Evolutionary conservation across 1,140 invertebrate species (phyloP), one percentile per base, ranked within the genome.

Genomic region (Diachasma alloeum): DNA sequence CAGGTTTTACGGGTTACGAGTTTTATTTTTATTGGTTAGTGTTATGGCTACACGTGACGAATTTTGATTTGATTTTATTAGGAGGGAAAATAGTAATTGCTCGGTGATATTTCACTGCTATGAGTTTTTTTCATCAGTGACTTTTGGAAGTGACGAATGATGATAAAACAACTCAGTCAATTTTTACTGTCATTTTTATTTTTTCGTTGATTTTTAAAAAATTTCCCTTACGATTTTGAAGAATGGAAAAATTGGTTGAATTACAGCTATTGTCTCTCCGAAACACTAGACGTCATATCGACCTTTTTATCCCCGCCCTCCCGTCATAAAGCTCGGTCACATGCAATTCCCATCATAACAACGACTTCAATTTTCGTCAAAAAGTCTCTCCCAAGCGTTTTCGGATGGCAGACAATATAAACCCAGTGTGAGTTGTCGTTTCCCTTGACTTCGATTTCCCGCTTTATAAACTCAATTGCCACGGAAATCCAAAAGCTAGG

Each of bases 321-420:
- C 79, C 76, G 77, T 82, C 82, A 83, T 85, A 85, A 88, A 88
- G 82, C 15, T 63, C 81, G 83, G 86, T 87, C 86, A 82, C 83
- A 80, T 81, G 82, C 86, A 84, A 88, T 87, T 88, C 83, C 81
- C 84, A 87, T 89, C 87, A 88, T 87, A 89, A 88, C 84, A 88
- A 86, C 87, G 87, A 86, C 85, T 88, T 88, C 87, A 86, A 90
- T 90, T 90, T 88, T 89, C 87, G 88, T 89, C 86, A 88, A 89
- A 66, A 86, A 85, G 86, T 87, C 86, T 84, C 81, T 80, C 80
- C 81, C 75, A 46, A 46, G 68, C 59, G 42, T 70, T 15, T 42
- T 42, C 71, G 39, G 67, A 59, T 13, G 9, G 24, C 19, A 15
- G 39, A 70, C 31, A 63, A 53, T 66, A 73, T 75, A 68, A 66